Percentiles rank a stretch among this genome's conserved stretches.
Conservation (phyloP, 2,113 vertebrate genomes). For the Cryptomyrus ogoouensis region DNA sequence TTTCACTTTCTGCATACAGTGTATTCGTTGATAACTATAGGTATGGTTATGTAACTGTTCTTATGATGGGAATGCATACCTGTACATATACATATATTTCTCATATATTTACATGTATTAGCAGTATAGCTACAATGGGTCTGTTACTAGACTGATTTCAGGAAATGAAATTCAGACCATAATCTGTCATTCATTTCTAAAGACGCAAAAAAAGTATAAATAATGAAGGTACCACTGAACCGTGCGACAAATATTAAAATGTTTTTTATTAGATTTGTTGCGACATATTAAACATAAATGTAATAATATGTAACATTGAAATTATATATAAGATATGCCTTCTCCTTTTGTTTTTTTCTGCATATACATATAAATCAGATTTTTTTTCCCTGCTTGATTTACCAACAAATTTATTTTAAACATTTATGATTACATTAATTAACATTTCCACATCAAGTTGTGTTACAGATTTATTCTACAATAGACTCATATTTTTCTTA, state of each 20-base stretch:
- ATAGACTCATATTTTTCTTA: constrained; percentile 2
- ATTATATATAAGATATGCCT: not conserved
- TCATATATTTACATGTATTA: not conserved
- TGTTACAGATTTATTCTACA: not conserved
- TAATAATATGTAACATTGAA: not conserved
- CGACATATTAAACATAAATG: not conserved
- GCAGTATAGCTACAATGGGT: not conserved
- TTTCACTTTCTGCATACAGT: not conserved
- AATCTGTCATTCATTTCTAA: not conserved
- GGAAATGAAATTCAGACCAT: not conserved
- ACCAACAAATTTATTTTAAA: not conserved
- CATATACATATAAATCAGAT: not conserved
- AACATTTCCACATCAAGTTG: not conserved
- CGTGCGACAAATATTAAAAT: not conserved
- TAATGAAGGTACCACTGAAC: not conserved
- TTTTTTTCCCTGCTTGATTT: not conserved
- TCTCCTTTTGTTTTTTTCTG: not conserved
- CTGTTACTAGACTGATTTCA: not conserved
- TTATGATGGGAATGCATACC: not conserved
- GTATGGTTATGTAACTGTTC: not conserved
- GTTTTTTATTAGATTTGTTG: not conserved
- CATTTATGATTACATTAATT: not conserved
- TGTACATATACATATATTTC: not conserved
- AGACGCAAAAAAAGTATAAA: not conserved
- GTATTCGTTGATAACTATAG: not conserved